A percentile compares a stretch with the other conserved stretches of the same genome.
These are phyloP conservation scores for Syndactyla subalaris DNA, from an alignment of 2,797 vertebrate genomes.

Conservation along the genomic window DNA sequence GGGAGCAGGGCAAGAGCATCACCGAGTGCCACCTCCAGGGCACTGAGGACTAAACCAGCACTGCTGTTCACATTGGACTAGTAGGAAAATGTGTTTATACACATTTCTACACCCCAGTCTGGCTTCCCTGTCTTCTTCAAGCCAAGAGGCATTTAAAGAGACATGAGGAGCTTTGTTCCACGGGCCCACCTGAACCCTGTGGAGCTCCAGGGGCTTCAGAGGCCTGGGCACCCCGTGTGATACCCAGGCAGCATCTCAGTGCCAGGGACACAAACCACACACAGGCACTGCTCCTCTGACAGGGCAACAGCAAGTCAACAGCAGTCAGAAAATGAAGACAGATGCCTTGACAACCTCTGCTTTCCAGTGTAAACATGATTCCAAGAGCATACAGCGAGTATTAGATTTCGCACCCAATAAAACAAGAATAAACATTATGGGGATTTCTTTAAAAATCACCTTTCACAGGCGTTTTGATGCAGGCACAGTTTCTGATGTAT, in stretches of 20 bases:
- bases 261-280: background rate
- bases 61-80: background rate
- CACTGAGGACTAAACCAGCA: fast-evolving
- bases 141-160: background rate
- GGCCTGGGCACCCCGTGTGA: background rate
- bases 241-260: fast-evolving
- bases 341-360: background rate
- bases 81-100: fast-evolving
- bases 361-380: background rate
- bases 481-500: background rate
- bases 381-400: background rate
- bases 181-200: fast-evolving
- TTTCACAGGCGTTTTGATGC: background rate
- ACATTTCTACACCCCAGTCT: background rate
- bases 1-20: background rate
- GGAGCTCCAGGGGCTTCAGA: background rate
- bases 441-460: background rate
- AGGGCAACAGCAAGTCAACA: background rate
- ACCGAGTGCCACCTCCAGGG: fast-evolving
- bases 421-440: background rate
- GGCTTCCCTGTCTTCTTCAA: background rate
- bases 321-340: background rate
- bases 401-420: background rate
- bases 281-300: background rate
- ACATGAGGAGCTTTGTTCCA: background rate